Conservation (phyloP, 2,113 vertebrate genomes). For the Nematolebias whitei region DNA sequence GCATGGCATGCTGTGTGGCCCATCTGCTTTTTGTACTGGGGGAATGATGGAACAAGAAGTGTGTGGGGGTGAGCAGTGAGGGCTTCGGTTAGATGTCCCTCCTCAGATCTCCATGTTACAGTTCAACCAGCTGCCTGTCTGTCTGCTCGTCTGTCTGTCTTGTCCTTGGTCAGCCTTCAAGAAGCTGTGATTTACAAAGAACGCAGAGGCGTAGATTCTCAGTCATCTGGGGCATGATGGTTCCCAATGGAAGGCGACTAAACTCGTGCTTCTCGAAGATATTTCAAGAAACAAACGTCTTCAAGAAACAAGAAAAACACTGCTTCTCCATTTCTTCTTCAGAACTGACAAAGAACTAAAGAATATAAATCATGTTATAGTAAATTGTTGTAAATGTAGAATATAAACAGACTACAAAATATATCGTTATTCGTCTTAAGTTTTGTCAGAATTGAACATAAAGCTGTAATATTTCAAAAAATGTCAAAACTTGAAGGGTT, state of each 20-base stretch:
- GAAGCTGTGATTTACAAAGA: not conserved
- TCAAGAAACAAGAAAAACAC: too few species aligned
- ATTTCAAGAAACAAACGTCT: too few species aligned
- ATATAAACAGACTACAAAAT: too few species aligned
- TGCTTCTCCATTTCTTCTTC: too few species aligned
- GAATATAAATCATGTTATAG: too few species aligned
- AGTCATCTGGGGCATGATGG: not conserved
- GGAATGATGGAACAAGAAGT: slow-evolving; percentile 15
- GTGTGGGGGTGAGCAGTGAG: slow-evolving; percentile 1
- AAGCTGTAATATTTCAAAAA: too few species aligned
- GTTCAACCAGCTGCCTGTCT: slow-evolving; percentile 45
- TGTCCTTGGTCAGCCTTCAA: slow-evolving; percentile 8
- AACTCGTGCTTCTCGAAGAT: too few species aligned
- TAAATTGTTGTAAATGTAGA: too few species aligned
- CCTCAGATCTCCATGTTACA: slow-evolving; percentile 22
- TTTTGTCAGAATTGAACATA: too few species aligned
- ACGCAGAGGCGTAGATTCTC: not conserved
- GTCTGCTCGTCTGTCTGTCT: slow-evolving; percentile 35
- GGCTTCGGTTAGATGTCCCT: slow-evolving; percentile 40
- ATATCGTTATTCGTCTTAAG: too few species aligned
- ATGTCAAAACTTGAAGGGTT: too few species aligned
- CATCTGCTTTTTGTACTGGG: slow-evolving; percentile 70
- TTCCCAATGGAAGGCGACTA: not conserved
- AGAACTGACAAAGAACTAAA: too few species aligned
- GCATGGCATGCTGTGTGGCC: slow-evolving; percentile 66